Conservation (phyloP, 2,888 invertebrate species). For the Dinocampus coccinellae region DNA sequence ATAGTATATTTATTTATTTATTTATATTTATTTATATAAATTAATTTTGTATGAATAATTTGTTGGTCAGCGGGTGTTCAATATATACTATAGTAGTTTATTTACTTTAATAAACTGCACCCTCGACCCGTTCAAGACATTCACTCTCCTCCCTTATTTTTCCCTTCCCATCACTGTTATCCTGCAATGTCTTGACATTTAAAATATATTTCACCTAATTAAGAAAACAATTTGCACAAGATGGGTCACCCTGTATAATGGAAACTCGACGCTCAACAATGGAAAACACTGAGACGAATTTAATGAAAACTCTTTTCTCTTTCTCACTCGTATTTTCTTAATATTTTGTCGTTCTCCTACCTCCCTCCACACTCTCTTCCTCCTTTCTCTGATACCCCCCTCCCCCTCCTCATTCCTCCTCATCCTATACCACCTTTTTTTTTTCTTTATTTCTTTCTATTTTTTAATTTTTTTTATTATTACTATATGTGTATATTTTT, state of each 20-base stretch:
- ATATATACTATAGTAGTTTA: neutral
- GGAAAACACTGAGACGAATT: constrained; percentile 21
- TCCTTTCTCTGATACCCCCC: neutral
- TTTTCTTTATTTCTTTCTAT: neutral
- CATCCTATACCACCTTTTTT: no score
- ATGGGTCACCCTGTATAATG: constrained; percentile 15
- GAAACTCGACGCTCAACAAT: constrained; percentile 14
- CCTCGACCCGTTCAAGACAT: neutral
- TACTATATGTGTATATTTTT: neutral
- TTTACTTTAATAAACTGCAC: neutral
- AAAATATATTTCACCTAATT: constrained; percentile 7
- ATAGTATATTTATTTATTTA: neutral
- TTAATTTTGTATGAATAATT: neutral
- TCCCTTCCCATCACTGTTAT: neutral
- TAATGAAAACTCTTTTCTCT: constrained; percentile 1
- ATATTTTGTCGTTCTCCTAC: neutral
- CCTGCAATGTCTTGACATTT: neutral
- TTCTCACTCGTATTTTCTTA: neutral
- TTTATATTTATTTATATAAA: neutral
- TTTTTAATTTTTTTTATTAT: no score
- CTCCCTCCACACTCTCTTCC: neutral
- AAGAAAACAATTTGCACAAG: constrained; percentile 10
- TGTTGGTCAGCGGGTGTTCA: constrained; percentile 5
- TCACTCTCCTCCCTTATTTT: no score
- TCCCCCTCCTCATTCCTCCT: no score